Evolutionary conservation across 2,888 invertebrate genomes (phyloP), one percentile per base, ranked within the genome.

Genomic region (Frankliniella intonsa): DNA sequence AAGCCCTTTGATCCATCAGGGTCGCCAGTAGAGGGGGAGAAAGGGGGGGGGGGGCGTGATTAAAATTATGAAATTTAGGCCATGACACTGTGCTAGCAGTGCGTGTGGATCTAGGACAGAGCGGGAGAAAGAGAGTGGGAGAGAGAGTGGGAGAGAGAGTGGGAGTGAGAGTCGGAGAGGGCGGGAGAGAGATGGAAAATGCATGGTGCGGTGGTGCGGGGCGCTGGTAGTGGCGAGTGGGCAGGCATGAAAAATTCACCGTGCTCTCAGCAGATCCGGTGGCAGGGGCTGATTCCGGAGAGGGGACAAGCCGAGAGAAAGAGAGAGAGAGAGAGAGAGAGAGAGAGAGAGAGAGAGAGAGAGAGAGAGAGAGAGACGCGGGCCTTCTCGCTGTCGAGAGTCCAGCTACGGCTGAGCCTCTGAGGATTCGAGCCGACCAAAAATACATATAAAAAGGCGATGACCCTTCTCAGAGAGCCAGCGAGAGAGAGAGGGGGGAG

Each of bases 161-260:
- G 38, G 5, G 38, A 38, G 38, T 3, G 38, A 38, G 38, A 38
- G 38, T 3, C 3, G 5, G 38, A 38, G 38, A 38, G 38, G 5
- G 38, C 2, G 38, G 5, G 38, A 38, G 38, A 38, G 38, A 38
- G 38, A 38, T 38, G 38, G 38, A 38, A 38, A 38, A 38, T 38
- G 38, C 5, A 38, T 5, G 38, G 38, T 38, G 38, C 38, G 38
- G 38, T 38, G 38, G 38, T 38, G 38, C 38, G 38, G 38, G 38
- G 38, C 38, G 38, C 38, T 14, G 55, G 14, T 7, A 0, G 55
- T 19, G 17, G 69, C 69, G 22, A 7, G 69, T 7, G 69, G 25
- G 25, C 22, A 62, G 62, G n/a, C 69, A 76, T 76, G 25, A 76
- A 76, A 76, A 76, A 76, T 76, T 76, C 69, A 76, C 69, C 69